Evolutionary conservation across 2,888 invertebrate species (phyloP), one percentile per base, ranked within the genome.

Genomic region (Sarcophaga variegata): DNA sequence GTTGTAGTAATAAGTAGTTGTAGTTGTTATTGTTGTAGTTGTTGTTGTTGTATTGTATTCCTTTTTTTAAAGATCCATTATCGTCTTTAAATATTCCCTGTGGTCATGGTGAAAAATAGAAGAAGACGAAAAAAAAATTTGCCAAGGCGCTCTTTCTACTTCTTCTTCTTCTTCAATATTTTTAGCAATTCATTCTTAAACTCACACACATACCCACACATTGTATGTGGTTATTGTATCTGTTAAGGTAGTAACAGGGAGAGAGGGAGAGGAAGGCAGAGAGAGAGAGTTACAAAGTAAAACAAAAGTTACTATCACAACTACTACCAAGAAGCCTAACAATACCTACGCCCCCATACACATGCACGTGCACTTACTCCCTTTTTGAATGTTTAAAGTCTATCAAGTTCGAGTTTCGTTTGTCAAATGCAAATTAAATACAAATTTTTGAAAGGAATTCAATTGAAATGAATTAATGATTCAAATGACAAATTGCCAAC

Each of bases 21-120:
- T 60, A 63, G 37, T 37, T 20, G 6, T 47, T 67, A 22, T 22
- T 22, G 66, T 5, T 59, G 25, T 60, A 63, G 37, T 37, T 20
- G 6, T 47, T 67, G 37, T 11, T 59, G 54, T 11, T 59, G 6
- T 49, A 14, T 49, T 49, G 11, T 49, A 1, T 86, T 71, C 12
- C 20, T 14, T 71, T 74, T 70, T 45, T 54, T 54, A 22, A 54
- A 79, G 27, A 66, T 70, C 22, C 71, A 79, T 84, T 82, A 82
- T 82, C 79, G 78, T 82, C 87, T 79, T 54, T 82, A 84, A 87
- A 84, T 87, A 87, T 84, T 87, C 87, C 87, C 87, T 87, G 81
- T 67, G 87, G 87, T 84, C 84, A 84, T 76, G 67, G 71, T 59
- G 12, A 17, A 54, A 54, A 14, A 54, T 14, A 54, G 5, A 14